Percentiles rank a stretch among this genome's conserved stretches.
These are phyloP conservation scores for Anolis sagrei DNA, from an alignment of 2,113 vertebrate genomes.

Conservation along the genomic window DNA sequence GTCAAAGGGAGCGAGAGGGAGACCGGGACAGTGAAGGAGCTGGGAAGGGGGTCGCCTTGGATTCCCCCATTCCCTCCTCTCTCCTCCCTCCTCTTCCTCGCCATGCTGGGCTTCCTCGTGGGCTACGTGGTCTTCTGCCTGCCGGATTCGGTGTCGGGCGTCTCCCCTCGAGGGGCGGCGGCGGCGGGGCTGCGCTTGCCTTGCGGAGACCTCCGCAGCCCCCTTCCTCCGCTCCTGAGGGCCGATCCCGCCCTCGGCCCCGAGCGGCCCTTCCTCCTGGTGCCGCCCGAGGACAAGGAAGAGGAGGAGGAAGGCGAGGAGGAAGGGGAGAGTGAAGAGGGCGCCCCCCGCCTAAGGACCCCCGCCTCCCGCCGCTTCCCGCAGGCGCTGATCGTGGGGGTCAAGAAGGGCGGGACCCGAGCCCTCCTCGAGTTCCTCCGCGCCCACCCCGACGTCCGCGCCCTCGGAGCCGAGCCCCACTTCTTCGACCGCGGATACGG, in stretches of 20 bases:
- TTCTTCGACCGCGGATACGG: conserved; percentile 93
- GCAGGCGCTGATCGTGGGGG: conserved; percentile 81
- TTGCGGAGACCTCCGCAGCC: no score
- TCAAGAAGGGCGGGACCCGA: conserved; percentile 86
- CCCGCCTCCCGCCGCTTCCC: conserved; percentile 46
- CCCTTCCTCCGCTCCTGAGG: neutral
- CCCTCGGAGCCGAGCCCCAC: conserved; percentile 83
- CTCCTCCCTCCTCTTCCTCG: neutral
- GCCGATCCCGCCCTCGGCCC: no score
- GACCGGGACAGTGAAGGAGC: no score
- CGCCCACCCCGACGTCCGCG: conserved; percentile 84
- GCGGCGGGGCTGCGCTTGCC: no score
- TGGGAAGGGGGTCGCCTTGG: no score
- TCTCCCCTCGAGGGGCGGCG: no score
- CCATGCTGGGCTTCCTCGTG: neutral
- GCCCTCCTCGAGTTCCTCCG: conserved; percentile 86
- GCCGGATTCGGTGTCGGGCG: conserved; percentile 71
- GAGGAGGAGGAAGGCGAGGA: neutral
- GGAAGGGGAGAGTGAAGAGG: neutral
- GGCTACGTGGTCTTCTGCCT: conserved; percentile 73
- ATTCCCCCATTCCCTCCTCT: neutral
- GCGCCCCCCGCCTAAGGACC: no score
- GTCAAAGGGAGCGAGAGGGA: no score
- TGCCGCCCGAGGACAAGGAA: conserved; percentile 51
- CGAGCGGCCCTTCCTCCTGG: no score